These are phyloP conservation scores for Pseudopodoces humilis DNA, from an alignment of 2,113 vertebrate genomes.

Conservation along the genomic window DNA sequence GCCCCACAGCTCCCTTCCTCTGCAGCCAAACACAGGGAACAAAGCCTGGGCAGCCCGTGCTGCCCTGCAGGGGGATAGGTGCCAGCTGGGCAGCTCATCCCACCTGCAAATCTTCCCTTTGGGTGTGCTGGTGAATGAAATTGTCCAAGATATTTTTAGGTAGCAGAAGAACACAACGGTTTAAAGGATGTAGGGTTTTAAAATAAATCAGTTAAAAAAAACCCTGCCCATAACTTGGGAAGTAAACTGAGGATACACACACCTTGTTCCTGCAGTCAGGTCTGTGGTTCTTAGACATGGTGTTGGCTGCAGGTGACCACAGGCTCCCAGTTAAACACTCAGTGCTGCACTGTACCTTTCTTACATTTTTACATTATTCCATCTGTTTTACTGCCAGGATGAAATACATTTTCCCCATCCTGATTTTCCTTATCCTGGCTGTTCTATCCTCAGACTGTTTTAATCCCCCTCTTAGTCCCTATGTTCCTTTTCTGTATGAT, in stretches of 20 bases:
- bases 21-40: accelerated
- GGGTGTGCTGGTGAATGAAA: neutral
- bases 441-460: neutral
- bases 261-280: neutral
- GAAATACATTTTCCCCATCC: neutral
- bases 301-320: neutral
- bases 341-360: neutral
- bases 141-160: neutral
- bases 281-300: accelerated
- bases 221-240: neutral
- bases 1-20: neutral
- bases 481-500: neutral
- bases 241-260: accelerated
- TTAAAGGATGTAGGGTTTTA: neutral
- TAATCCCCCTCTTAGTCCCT: neutral
- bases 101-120: neutral
- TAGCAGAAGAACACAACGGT: neutral
- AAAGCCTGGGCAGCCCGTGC: accelerated
- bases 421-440: neutral
- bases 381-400: neutral
- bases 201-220: neutral
- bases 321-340: neutral
- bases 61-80: accelerated
- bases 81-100: neutral
- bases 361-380: neutral